Conservation (phyloP, 2,888 invertebrate genomes). For the Cephalotes varians region DNA sequence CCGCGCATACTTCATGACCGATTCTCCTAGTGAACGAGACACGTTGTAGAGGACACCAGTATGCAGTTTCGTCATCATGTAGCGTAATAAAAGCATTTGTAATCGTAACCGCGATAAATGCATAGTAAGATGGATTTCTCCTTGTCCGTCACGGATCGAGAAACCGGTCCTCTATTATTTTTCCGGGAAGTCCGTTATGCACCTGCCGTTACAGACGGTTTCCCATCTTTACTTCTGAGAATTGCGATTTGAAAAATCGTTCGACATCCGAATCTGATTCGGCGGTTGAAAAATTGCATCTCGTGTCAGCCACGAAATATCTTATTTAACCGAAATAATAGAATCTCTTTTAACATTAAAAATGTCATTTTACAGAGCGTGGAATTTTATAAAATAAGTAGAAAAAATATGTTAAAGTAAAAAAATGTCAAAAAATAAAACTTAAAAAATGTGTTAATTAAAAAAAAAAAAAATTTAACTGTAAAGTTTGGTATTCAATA, state of each 20-base stretch:
- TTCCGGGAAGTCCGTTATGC: conserved; percentile 65
- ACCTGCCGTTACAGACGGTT: conserved; percentile 43
- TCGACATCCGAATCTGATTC: background rate
- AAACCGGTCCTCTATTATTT: conserved; percentile 68
- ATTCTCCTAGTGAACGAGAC: background rate
- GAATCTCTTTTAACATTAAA: background rate
- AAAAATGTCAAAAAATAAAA: too few species aligned
- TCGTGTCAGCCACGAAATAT: background rate
- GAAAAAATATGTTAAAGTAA: conserved; percentile 6
- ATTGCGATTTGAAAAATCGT: background rate
- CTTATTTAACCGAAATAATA: background rate
- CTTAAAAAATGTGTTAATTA: too few species aligned
- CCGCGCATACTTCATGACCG: background rate
- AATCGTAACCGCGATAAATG: conserved; percentile 56
- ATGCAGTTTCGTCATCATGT: background rate
- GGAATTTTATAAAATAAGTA: background rate
- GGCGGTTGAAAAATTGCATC: background rate
- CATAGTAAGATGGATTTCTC: conserved; percentile 34
- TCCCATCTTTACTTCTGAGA: conserved; percentile 4
- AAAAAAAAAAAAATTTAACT: too few species aligned
- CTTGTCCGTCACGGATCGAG: conserved; percentile 53
- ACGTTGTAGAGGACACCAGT: conserved; percentile 40
- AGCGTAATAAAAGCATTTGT: conserved; percentile 24
- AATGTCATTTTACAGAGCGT: background rate
- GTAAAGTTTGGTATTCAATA: background rate